phyloP scores from a whole-genome alignment of 2,797 vertebrate species.

The Simalia tracyae region DNA sequence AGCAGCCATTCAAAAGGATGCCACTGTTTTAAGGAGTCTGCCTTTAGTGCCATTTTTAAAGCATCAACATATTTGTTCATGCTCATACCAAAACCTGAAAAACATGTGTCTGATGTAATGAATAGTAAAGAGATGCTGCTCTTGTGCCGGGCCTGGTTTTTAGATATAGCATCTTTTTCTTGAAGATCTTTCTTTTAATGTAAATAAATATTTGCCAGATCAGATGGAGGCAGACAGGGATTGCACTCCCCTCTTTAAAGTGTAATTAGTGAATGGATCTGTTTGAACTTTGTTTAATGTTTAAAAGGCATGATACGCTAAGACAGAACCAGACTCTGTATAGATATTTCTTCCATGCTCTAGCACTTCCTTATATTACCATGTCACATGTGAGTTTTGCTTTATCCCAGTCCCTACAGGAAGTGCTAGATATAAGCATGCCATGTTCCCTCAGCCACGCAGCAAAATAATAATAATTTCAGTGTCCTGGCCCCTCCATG shows the following conservation, averaged over 20 bases:
- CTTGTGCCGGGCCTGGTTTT: not conserved
- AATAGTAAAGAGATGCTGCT: not conserved
- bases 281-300: not conserved
- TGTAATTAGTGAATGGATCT: not conserved
- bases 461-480: not conserved
- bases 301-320: not conserved
- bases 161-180: not conserved
- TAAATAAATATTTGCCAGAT: not conserved
- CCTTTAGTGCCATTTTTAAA: not conserved
- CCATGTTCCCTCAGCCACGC: not conserved
- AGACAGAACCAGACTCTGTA: not conserved
- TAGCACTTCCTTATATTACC: not conserved
- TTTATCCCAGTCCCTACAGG: not conserved
- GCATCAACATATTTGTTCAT: not conserved
- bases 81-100: not conserved
- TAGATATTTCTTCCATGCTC: not conserved
- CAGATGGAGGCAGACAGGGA: not conserved
- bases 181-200: not conserved
- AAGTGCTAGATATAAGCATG: not conserved
- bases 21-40: not conserved
- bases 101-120: not conserved
- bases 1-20: not conserved
- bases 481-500: not conserved
- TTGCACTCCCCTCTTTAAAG: not conserved
- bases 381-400: not conserved